Conservation (phyloP, 2,797 vertebrate genomes). For the Crenichthys baileyi region DNA sequence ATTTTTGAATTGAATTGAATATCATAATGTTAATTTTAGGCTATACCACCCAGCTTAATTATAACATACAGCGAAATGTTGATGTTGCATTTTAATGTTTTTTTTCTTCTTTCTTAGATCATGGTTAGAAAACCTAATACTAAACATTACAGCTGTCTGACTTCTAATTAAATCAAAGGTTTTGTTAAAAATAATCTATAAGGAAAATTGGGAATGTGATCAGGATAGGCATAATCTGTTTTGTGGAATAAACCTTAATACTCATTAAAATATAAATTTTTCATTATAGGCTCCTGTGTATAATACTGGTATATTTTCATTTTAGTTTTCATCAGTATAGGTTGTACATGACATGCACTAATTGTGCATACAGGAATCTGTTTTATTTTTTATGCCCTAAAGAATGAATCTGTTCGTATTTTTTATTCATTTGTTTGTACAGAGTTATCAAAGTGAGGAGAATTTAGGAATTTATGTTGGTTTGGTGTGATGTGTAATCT, state of each 20-base stretch:
- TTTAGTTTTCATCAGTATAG: too few relatives aligned
- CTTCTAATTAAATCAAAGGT: not conserved
- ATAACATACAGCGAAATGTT: too few relatives aligned
- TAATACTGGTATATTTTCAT: too few relatives aligned
- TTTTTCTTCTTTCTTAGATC: not conserved
- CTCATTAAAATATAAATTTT: not conserved
- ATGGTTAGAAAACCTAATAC: not conserved
- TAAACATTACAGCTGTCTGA: not conserved
- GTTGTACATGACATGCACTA: too few relatives aligned
- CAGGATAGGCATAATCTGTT: not conserved
- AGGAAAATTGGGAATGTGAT: not conserved
- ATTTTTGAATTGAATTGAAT: too few relatives aligned
- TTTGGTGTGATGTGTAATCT: conserved; percentile 25
- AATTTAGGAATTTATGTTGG: not conserved
- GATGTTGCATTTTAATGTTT: too few relatives aligned
- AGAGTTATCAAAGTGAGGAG: not conserved
- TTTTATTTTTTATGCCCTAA: not conserved
- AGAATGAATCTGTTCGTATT: not conserved
- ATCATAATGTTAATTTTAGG: too few relatives aligned
- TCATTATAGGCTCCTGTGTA: not conserved
- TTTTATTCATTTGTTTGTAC: not conserved
- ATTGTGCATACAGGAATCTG: not conserved
- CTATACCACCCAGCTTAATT: too few relatives aligned
- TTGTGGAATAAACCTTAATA: not conserved
- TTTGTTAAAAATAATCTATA: not conserved